Evolutionary conservation across 1,140 invertebrate species (phyloP), one percentile per base, ranked within the genome.

Genomic region (Pollicipes pollicipes): DNA sequence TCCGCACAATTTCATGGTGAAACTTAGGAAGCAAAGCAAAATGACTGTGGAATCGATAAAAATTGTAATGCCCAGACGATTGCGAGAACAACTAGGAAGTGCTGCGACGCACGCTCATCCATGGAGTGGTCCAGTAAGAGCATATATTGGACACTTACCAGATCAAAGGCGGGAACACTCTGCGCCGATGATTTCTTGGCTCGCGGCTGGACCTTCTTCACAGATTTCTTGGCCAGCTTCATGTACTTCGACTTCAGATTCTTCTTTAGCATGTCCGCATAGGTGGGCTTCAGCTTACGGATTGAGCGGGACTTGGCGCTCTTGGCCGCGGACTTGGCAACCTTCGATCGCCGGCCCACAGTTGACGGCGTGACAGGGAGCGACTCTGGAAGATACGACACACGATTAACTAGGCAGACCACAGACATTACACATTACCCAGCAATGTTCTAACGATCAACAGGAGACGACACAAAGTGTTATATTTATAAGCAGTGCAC

Each of bases 151-250:
- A 35, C 35, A 58, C 45, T 58, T 13, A 58, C 45, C 45, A 2
- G 13, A 58, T 24, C 21, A 10, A 58, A 58, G 2, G 17, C 21
- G 17, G 45, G 45, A 21, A 21, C 24, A 21, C 24, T 58, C 13
- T 3, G 45, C 8, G 45, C 45, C 21, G 13, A 21, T 21, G 45
- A 21, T 58, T 58, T 67, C 29, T 26, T 45, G 31, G 30, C 58
- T 32, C 26, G 30, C 0, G 31, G 32, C 58, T 64, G 30, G 2
- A 24, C 45, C 31, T 32, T 70, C 71, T 70, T 73, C 16, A 68
- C 35, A 72, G 73, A 30, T n/a, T n/a, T n/a, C 45, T 58, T 58
- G 24, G 45, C 45, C 2, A 21, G 17, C 17, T 58, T 58, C 45
- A 58, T 58, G 45, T 58, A 58, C 21, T 58, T 58, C 2, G 13